Evolutionary conservation across 2,888 invertebrate genomes (phyloP), one percentile per base, ranked within the genome.

Genomic region (Galeopsomyia nigrocyanea): DNA sequence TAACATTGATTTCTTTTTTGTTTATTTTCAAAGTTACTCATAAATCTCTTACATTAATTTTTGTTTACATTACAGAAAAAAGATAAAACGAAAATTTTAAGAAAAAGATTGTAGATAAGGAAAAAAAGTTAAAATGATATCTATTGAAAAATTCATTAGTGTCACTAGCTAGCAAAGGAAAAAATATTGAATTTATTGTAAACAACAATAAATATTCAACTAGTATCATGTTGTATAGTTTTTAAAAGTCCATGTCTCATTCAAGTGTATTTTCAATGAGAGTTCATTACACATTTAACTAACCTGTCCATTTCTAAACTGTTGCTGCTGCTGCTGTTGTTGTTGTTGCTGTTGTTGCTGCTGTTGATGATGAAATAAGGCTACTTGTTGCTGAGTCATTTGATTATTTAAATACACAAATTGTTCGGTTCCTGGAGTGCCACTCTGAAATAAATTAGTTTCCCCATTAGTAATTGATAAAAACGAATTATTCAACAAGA

Each of bases 381-480:
- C 85, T 51, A 85, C 85, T 78, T 86, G 85, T 77, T 86, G 86
- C 76, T 86, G 87, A 61, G 86, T 84, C 83, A 87, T 84, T 78
- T 87, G 87, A 79, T 86, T 89, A 84, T 83, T 87, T 77, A 84
- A 84, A 80, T 87, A 83, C 81, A 88, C 86, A 82, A 89, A 81
- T 81, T 89, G 90, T 82, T 90, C 90, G 74, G 91, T 88, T 68
- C 90, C 90, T 75, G 91, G 90, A 74, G 88, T 88, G 77, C 83
- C 88, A 84, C 83, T 89, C 83, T 90, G 88, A 81, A 90, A 89
- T 47, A 14, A 60, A 57, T 58, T 9, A 62, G n/a, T 49, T 56
- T 46, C 31, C 19, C 68, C 39, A 22, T 10, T 10, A 39, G 39
- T 13, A 7, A 39, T 10, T 10, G 1, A 13, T 39, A 39, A 39